Percentiles rank a stretch among this genome's conserved stretches.
Evolutionary conservation across 2,888 invertebrate species (phyloP).

Genomic region (Maniola hyperantus): DNA sequence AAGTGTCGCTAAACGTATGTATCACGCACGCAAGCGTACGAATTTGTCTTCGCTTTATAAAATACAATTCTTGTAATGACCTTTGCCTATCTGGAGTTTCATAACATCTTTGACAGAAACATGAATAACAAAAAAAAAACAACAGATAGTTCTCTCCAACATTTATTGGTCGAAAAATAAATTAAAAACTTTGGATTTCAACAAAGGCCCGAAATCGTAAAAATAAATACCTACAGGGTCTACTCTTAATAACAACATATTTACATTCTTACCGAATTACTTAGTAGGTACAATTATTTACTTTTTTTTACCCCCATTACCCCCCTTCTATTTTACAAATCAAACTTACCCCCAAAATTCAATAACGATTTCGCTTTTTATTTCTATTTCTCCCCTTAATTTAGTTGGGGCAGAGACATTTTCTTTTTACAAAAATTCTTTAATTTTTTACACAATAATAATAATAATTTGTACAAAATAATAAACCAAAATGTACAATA

Average conservation of each 20-base stretch:
- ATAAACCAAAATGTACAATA: constrained; percentile 28
- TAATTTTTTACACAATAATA: constrained; percentile 32
- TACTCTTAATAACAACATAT: constrained; percentile 77
- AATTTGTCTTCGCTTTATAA: too few relatives aligned
- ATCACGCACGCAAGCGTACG: too few relatives aligned
- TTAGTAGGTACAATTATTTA: constrained; percentile 68
- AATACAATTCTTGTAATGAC: too few relatives aligned
- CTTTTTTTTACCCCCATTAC: constrained; percentile 47
- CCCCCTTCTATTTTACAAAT: constrained; percentile 58
- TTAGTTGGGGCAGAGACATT: constrained; percentile 53
- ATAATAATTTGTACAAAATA: constrained; percentile 23
- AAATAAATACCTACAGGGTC: constrained; percentile 81
- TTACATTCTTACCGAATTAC: constrained; percentile 64
- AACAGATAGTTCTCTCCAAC: constrained; percentile 76
- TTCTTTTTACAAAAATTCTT: constrained; percentile 17
- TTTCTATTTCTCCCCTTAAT: constrained; percentile 43
- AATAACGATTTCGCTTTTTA: constrained; percentile 56
- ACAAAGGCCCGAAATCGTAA: constrained; percentile 81
- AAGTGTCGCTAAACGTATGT: too few relatives aligned
- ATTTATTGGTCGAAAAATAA: constrained; percentile 84
- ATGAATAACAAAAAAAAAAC: constrained; percentile 45
- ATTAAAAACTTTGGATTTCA: constrained; percentile 82
- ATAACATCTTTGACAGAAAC: too few relatives aligned
- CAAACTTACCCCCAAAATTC: constrained; percentile 52
- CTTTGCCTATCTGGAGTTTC: too few relatives aligned